phyloP scores from a whole-genome alignment of 2,888 invertebrate species.

The Anticlea derivata region DNA sequence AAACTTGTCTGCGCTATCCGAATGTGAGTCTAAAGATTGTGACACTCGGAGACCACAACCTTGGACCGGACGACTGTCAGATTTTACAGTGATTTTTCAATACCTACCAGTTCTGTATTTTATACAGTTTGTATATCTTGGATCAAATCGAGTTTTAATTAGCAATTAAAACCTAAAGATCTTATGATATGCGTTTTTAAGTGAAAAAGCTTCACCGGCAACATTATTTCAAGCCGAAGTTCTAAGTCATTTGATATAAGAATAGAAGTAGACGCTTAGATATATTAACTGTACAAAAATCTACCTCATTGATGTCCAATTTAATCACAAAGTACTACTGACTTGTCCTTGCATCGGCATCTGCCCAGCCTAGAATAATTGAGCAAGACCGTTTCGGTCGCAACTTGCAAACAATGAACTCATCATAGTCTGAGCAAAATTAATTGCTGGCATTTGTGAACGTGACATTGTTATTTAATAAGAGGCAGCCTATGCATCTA shows the following conservation, averaged over 20 bases:
- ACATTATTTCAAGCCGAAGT: no score
- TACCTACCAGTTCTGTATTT: constrained; percentile 17
- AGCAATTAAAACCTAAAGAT: neutral
- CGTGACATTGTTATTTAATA: constrained; percentile 49
- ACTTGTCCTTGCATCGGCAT: constrained; percentile 58
- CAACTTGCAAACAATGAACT: constrained; percentile 76
- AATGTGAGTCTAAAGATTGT: constrained; percentile 53
- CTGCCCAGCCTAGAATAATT: constrained; percentile 57
- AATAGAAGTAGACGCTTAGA: no score
- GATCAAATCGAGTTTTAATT: neutral
- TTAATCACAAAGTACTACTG: constrained; percentile 2
- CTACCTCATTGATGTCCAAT: no score
- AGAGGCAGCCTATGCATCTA: constrained; percentile 36
- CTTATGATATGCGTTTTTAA: no score
- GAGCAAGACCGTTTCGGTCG: constrained; percentile 68
- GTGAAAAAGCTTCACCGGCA: no score
- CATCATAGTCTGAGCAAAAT: constrained; percentile 68
- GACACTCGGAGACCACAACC: constrained; percentile 53
- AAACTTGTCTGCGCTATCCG: constrained; percentile 45
- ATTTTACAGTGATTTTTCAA: constrained; percentile 23
- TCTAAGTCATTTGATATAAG: no score
- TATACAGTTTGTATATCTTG: neutral
- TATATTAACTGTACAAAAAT: no score
- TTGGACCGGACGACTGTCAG: constrained; percentile 38
- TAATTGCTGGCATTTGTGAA: constrained; percentile 60